Base-by-base conservation (phyloP, 1,140 invertebrate genomes). In the Meloidogyne floridensis region DNA sequence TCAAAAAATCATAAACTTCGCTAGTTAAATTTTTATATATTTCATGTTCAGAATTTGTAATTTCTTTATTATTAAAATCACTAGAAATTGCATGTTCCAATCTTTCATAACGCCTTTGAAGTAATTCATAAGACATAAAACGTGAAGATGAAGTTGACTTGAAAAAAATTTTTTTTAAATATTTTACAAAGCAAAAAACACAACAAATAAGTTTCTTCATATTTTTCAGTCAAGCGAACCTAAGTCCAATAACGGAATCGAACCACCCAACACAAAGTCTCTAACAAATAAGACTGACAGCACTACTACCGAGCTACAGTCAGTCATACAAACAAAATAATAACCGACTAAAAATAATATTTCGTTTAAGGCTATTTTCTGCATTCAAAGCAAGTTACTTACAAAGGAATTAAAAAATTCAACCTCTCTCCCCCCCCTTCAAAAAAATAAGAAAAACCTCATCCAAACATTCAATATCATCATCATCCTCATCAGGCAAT, bases 101-200 rank as follows among this genome's bases (percentile, higher is more conserved):
- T 6, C 75, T 76, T 76, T 69, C 69, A 69, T 69, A 76, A 18
- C 51, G 20, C 13, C 42, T 76, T 69, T 32, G 69, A 76, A n/a
- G 75, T 13, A 76, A 76, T 69, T 43, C 69, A 43, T 32, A 76
- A 54, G 18, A 75, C 10, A 54, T 11, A 76, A 76, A 56, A 8
- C 13, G 20, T 56, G n/a, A 15, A 3, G 13, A 53, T n/a, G 59
- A 75, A 75, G 43, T 13, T 6, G 18, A 20, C 10, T 32, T 42
- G 20, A 75, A 56, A 42, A 32, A 78, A 20, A 8, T 9, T 10
- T 43, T 77, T 20, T 15, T 59, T 43, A 32, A 77, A 56, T 43
- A 13, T 72, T 42, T 32, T 32, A 32, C 32, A 32, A 0, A 1
- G 1, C 32, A 32, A 32, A 32, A 32, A 32, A 32, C 32, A 32